Base-by-base conservation (phyloP, 37 sponge, comb jelly and placozoan species). In the Ianthella basta region DNA sequence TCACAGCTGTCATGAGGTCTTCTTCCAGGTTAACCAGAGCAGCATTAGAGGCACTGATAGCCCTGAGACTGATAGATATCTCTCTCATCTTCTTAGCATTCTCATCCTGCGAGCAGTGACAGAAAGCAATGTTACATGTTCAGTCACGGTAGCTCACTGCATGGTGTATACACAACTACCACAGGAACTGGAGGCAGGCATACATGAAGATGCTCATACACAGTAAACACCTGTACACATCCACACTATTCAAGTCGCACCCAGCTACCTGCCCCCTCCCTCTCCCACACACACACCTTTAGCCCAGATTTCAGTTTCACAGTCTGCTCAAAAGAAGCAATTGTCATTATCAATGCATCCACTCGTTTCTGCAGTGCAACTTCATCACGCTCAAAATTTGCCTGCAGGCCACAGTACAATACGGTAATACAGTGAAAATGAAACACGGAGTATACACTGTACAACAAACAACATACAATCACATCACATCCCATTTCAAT, bases 1-100 rank as follows among this genome's bases (percentile, higher is more conserved):
- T 84, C 35, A 91, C 91, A 38, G 86, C 86, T 55, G 53, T 33
- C 23, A 18, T 41, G 8, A 92, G 86, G 13, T 92, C 89, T 56
- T 86, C 72, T 59, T 92, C 89, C 10, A 89, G 19, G 30, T 77
- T 73, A 2, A 82, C 87, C 79, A 92, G 61, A 10, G 69, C 87
- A 55, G 79, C 79, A 3, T 80, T 81, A 20, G 89, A 77, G 27
- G 79, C 61, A 61, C 89, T 82, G 53, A 92, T 82, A 16, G 33
- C 32, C 0, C 37, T 54, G 37, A 92, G 87, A 25, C 86, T 50
- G 6, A 56, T 30, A 1, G 36, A 41, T 37, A 86, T 80, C 15
- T 72, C 66, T 4, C n/a, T 27, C 34, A 94, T 55, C 44, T 70
- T 68, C 80, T 53, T 32, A 34, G 59, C 40, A 32, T 86, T 88